A percentile compares a stretch with the other conserved stretches of the same genome.
phyloP scores from a whole-genome alignment of 2,113 vertebrate species.

The Heliornis fulica region DNA sequence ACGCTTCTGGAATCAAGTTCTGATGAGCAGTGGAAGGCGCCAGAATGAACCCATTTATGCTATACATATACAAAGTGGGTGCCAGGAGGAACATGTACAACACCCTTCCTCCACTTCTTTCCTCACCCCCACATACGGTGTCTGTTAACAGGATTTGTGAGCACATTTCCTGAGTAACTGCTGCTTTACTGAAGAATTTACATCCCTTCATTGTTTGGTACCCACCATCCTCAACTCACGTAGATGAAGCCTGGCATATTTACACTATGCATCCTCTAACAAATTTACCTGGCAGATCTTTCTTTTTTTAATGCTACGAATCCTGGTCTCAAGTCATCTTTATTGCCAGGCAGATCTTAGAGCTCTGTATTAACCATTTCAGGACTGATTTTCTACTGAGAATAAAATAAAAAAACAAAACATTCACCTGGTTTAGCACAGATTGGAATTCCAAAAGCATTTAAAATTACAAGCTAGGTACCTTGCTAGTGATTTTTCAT shows the following conservation, averaged over 20 bases:
- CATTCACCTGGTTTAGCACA: background rate
- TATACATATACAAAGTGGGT: background rate
- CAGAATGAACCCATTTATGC: background rate
- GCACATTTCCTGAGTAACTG: constrained; percentile 42
- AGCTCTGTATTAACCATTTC: background rate
- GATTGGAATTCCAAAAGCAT: background rate
- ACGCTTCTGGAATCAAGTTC: background rate
- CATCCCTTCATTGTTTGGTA: constrained; percentile 46
- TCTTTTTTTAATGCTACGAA: background rate
- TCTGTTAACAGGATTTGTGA: constrained; percentile 20
- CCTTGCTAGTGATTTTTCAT: background rate
- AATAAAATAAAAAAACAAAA: background rate
- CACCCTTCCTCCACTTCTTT: constrained; percentile 54
- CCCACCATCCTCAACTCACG: background rate
- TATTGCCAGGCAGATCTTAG: background rate
- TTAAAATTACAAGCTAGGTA: background rate
- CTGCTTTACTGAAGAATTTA: background rate
- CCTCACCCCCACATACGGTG: background rate
- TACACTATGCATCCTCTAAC: background rate
- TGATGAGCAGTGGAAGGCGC: background rate
- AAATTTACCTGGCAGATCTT: background rate
- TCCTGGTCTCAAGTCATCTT: background rate
- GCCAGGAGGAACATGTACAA: constrained; percentile 35
- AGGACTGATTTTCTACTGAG: background rate
- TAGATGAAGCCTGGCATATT: background rate